A percentile compares a stretch with the other conserved stretches of the same genome.
Evolutionary conservation across 2,113 vertebrate genomes (phyloP).

Genomic region (Nyctibius bracteatus): DNA sequence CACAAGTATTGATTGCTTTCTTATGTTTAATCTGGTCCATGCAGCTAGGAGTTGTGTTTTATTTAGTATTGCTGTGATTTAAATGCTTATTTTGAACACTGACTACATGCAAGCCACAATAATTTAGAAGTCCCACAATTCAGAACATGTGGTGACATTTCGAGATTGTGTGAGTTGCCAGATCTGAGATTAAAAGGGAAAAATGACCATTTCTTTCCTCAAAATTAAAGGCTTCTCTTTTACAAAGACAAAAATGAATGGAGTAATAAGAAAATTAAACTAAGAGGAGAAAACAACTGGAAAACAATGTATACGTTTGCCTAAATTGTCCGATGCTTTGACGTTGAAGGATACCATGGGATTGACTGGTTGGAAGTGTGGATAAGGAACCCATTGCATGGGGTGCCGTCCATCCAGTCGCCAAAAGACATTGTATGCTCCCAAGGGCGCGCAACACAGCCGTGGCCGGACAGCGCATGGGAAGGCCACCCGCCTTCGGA

Average conservation of each 20-base stretch:
- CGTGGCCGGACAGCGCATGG: fast-evolving
- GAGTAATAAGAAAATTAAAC: neutral
- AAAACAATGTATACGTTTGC: neutral
- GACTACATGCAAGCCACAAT: slow-evolving; percentile 29
- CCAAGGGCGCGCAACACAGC: neutral
- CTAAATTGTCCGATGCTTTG: neutral
- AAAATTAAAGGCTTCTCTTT: neutral
- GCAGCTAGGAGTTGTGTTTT: neutral
- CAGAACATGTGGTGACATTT: slow-evolving; percentile 58
- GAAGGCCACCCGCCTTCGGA: neutral
- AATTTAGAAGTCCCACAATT: neutral
- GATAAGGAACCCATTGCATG: fast-evolving
- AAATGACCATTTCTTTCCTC: neutral
- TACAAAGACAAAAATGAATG: neutral
- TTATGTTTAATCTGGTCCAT: neutral
- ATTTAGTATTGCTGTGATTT: slow-evolving; percentile 27
- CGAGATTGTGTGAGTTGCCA: neutral
- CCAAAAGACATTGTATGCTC: fast-evolving
- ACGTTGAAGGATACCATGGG: neutral
- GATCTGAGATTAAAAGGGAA: neutral
- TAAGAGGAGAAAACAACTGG: neutral
- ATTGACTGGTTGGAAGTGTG: fast-evolving
- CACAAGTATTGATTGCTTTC: slow-evolving; percentile 31
- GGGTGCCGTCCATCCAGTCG: neutral
- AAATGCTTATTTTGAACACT: slow-evolving; percentile 42